Conservation (phyloP, 2,113 vertebrate species). For the Semicossyphus pulcher region DNA sequence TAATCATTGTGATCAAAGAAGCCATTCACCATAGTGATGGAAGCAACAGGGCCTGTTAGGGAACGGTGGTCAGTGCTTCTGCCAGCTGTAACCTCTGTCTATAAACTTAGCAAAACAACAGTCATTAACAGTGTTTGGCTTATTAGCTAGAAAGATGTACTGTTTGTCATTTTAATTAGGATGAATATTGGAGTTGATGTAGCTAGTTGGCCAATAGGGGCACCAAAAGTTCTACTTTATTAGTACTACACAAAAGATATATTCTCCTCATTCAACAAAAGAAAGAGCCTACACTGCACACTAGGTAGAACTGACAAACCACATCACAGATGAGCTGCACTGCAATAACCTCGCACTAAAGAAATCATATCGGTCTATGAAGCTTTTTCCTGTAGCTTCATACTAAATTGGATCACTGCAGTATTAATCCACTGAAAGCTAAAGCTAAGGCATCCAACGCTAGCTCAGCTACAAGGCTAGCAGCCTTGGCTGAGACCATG, state of each 20-base stretch:
- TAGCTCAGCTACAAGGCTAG: slow-evolving; percentile 56
- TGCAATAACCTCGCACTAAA: slow-evolving; percentile 23
- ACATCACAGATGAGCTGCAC: slow-evolving; percentile 16
- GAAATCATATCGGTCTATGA: slow-evolving; percentile 41
- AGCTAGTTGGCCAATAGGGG: background rate
- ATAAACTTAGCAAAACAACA: slow-evolving; percentile 18
- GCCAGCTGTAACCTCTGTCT: slow-evolving; percentile 12
- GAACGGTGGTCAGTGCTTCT: slow-evolving; percentile 21
- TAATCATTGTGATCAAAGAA: slow-evolving; percentile 78
- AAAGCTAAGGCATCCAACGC: slow-evolving; percentile 43
- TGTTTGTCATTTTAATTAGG: slow-evolving; percentile 17
- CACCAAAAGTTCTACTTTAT: too few relatives aligned
- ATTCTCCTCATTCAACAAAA: slow-evolving; percentile 25
- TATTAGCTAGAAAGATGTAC: slow-evolving; percentile 1
- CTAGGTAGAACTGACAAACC: slow-evolving; percentile 13
- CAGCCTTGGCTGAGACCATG: slow-evolving; percentile 54
- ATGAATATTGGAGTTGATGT: background rate
- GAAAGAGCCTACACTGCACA: slow-evolving; percentile 23
- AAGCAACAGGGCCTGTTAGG: slow-evolving; percentile 16
- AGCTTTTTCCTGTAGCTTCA: slow-evolving; percentile 30
- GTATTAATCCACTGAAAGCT: slow-evolving; percentile 74
- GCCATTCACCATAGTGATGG: slow-evolving; percentile 43
- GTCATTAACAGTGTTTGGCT: slow-evolving; percentile 13
- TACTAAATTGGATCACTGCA: slow-evolving; percentile 73
- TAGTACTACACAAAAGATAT: background rate